phyloP scores from a whole-genome alignment of 2,113 vertebrate genomes.

The Protobothrops mucrosquamatus region DNA sequence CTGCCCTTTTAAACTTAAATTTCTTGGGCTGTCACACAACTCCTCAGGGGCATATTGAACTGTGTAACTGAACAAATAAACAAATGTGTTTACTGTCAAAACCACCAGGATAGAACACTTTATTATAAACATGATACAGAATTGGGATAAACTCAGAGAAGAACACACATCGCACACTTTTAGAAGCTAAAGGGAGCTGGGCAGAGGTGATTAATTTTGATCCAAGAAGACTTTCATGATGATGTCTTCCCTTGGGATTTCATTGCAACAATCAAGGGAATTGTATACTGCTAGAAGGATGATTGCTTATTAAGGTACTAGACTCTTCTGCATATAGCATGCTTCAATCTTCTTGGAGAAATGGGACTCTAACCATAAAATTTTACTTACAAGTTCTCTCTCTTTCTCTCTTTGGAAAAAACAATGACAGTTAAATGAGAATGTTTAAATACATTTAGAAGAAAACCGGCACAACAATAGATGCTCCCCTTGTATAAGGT shows the following conservation, averaged over 20 bases:
- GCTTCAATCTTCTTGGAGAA: not conserved
- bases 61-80: not conserved
- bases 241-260: not conserved
- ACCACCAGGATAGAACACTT: not conserved
- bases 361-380: not conserved
- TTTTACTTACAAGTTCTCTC: not conserved
- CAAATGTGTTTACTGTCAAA: not conserved
- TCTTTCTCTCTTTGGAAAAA: not conserved
- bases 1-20: not conserved
- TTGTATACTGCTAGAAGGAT: not conserved
- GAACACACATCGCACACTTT: not conserved
- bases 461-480: not conserved
- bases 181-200: not conserved
- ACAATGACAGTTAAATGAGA: not conserved
- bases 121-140: not conserved
- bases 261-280: not conserved
- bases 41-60: not conserved
- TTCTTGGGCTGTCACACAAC: not conserved
- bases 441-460: not conserved
- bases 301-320: not conserved
- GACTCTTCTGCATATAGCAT: not conserved
- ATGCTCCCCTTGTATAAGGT: not conserved
- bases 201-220: not conserved
- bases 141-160: not conserved
- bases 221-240: not conserved